Evolutionary conservation across 1,140 invertebrate genomes (phyloP).

Genomic region (Lordiphosa collinella): DNA sequence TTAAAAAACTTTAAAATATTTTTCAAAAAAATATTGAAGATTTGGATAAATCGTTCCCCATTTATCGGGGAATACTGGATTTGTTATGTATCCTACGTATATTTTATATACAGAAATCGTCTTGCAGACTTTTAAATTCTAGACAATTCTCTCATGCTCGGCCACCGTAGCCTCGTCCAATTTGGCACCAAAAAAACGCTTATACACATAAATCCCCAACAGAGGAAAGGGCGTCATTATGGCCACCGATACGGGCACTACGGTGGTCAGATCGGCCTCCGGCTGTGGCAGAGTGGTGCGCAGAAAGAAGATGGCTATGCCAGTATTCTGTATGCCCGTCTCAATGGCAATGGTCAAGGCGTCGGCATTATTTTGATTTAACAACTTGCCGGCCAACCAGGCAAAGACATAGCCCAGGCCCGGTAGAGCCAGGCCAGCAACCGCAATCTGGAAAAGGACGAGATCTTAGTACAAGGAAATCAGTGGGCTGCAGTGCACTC

Average conservation of each 20-base stretch:
- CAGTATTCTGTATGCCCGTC: conserved; percentile 97
- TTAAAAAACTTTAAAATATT: no score
- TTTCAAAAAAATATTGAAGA: no score
- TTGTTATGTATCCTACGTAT: no score
- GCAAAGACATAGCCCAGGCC: conserved; percentile 93
- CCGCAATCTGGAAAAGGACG: conserved; percentile 83
- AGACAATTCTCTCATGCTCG: conserved; percentile 47
- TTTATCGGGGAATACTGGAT: no score
- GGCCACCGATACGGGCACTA: conserved; percentile 92
- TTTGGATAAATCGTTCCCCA: no score
- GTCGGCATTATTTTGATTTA: conserved; percentile 84
- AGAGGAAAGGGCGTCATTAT: conserved; percentile 96
- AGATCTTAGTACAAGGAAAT: background rate
- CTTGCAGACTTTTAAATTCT: background rate
- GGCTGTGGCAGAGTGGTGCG: conserved; percentile 85
- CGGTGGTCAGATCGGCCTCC: conserved; percentile 90
- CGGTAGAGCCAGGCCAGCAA: conserved; percentile 91
- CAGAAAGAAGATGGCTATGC: conserved; percentile 91
- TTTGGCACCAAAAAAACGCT: conserved; percentile 19
- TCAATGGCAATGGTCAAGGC: conserved; percentile 93
- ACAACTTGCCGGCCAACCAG: conserved; percentile 82
- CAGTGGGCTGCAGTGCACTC: conserved; percentile 46
- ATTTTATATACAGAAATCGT: no score
- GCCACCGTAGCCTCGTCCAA: background rate
- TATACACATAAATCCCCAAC: conserved; percentile 69